Base-by-base conservation (phyloP, 2,113 vertebrate genomes). In the Heliornis fulica region DNA sequence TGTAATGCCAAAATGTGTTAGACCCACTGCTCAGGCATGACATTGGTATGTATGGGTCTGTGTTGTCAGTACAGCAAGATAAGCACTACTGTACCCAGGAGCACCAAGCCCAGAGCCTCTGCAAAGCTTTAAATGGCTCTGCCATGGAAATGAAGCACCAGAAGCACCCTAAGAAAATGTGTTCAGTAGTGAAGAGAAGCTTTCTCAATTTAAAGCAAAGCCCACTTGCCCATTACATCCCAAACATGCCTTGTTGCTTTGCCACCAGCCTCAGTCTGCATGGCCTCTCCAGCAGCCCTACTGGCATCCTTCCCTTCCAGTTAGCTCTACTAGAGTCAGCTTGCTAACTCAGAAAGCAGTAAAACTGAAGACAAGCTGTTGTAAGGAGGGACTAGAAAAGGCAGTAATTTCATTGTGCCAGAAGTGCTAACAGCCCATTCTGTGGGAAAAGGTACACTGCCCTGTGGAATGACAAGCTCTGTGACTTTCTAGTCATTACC, bases 171-270 rank as follows among this genome's bases (percentile, higher is more conserved):
- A 46, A 46, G 34, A 51, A 75, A 71, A 59, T 15, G 34, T 13
- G 11, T 21, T 82, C 28, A 11, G 36, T 11, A 41, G 40, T n/a
- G n/a, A 87, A 79, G 12, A 68, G 43, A 82, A 26, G 6, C 31
- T 79, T 94, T 69, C 40, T 43, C n/a, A 72, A 13, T 20, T 48
- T 40, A 87, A 91, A 74, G 41, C 22, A 77, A 93, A 86, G 32
- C 16, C 22, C n/a, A 34, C 7, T 38, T 61, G 68, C 40, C 43
- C 40, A 17, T 38, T 45, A 1, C 5, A 22, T 19, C 32, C 28
- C 53, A 60, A 75, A 60, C 1, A 43, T 23, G 25, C 41, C 32
- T 85, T 78, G 22, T 45, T 50, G 21, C 25, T 54, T 64, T 57
- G 66, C 40, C 53, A 56, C 13, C 34, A 68, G 40, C 21, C 45